Evolutionary conservation across 2,888 invertebrate species (phyloP).

Genomic region (Philonicus albiceps): DNA sequence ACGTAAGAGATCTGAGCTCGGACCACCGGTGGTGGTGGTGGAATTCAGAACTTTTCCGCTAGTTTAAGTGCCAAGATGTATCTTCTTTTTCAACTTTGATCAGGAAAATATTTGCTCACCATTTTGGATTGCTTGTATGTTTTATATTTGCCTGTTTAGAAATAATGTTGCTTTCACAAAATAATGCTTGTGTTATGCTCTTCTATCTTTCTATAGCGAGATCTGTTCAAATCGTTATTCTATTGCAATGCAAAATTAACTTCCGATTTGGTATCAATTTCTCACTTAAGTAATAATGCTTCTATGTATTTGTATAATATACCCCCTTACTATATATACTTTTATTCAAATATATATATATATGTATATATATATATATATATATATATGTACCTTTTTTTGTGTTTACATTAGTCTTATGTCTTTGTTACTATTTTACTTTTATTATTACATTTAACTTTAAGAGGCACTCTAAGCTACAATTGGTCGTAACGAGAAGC

Average conservation of each 20-base stretch:
- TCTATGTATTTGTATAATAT: conserved; percentile 30
- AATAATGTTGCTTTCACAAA: background rate
- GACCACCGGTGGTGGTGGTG: background rate
- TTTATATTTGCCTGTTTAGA: background rate
- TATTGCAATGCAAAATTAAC: conserved; percentile 28
- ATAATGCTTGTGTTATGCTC: background rate
- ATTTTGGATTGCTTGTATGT: background rate
- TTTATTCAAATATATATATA: conserved; percentile 34
- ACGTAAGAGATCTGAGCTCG: background rate
- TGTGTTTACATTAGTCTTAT: conserved; percentile 47
- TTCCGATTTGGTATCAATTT: conserved; percentile 3
- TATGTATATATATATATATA: background rate
- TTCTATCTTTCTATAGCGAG: background rate
- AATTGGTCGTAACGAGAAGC: conserved; percentile 54
- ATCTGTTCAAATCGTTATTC: conserved; percentile 38
- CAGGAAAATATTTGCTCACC: background rate
- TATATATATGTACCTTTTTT: background rate
- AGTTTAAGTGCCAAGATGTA: conserved; percentile 11
- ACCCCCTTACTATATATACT: conserved; percentile 31
- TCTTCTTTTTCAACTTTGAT: background rate
- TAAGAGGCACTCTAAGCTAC: conserved; percentile 57
- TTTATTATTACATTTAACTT: conserved; percentile 42
- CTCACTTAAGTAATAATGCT: conserved; percentile 12
- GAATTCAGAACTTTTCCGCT: background rate
- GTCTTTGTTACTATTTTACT: conserved; percentile 48